Evolutionary conservation across 2,113 vertebrate genomes (phyloP).

Genomic region (Gopherus evgoodei): DNA sequence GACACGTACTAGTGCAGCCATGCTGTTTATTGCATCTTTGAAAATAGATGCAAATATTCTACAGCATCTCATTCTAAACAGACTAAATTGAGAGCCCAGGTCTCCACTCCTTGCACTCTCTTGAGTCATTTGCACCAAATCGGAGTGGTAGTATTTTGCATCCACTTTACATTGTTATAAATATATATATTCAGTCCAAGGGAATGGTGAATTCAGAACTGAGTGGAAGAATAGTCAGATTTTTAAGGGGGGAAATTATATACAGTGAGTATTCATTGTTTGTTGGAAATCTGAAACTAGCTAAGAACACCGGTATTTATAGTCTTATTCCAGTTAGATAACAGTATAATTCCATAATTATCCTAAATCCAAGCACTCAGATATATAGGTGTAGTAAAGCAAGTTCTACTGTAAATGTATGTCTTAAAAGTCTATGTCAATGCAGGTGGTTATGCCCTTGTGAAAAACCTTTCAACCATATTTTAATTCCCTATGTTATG

Average conservation of each 20-base stretch:
- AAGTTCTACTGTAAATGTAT: neutral
- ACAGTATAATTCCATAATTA: too few species aligned
- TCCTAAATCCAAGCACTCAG: neutral
- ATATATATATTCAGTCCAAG: neutral
- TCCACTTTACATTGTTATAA: accelerated
- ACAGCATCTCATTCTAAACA: slow-evolving; percentile 39
- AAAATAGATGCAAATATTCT: slow-evolving; percentile 43
- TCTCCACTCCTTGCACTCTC: neutral
- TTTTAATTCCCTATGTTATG: neutral
- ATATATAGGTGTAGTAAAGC: neutral
- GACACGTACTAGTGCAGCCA: slow-evolving; percentile 64
- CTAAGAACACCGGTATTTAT: neutral
- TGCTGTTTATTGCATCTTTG: slow-evolving; percentile 43
- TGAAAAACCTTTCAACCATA: neutral
- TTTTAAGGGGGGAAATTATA: neutral
- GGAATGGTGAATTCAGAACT: neutral
- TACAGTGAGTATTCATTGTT: neutral
- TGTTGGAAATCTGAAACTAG: neutral
- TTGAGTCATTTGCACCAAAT: neutral
- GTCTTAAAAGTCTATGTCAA: neutral
- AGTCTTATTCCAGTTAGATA: neutral
- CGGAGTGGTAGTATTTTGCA: neutral
- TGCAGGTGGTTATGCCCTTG: neutral
- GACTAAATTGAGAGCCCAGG: slow-evolving; percentile 38
- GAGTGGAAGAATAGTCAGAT: neutral